Evolutionary conservation across 2,888 invertebrate genomes (phyloP).

Genomic region (Beris chalybata): DNA sequence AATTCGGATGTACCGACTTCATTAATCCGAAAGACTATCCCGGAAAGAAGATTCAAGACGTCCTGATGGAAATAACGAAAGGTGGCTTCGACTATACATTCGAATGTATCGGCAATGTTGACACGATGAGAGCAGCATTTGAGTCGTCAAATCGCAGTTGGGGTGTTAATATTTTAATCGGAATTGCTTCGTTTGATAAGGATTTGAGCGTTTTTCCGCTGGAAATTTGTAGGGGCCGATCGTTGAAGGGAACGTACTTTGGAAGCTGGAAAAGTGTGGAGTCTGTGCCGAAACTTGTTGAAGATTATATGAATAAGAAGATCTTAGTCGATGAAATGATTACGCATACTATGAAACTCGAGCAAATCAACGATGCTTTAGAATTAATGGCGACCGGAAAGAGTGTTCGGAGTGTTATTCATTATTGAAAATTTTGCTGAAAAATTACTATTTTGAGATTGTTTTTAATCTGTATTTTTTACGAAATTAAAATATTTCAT

Average conservation of each 20-base stretch:
- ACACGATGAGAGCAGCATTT: constrained; percentile 74
- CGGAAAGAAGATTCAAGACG: constrained; percentile 78
- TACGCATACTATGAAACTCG: constrained; percentile 77
- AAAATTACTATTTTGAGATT: too few species aligned
- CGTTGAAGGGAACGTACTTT: constrained; percentile 95
- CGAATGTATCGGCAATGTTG: constrained; percentile 95
- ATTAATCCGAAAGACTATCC: constrained; percentile 85
- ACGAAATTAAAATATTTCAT: too few species aligned
- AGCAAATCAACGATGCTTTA: constrained; percentile 90
- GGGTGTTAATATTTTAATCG: constrained; percentile 96
- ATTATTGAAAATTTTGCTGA: constrained; percentile 45
- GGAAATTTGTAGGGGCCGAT: constrained; percentile 95
- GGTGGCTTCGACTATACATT: constrained; percentile 98
- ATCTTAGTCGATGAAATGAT: constrained; percentile 91
- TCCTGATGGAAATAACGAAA: constrained; percentile 85
- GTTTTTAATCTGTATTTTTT: too few species aligned
- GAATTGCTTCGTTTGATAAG: constrained; percentile 95
- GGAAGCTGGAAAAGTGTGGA: constrained; percentile 96
- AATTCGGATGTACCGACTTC: constrained; percentile 93
- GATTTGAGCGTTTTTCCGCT: constrained; percentile 97
- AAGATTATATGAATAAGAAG: constrained; percentile 79
- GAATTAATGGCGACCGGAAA: constrained; percentile 86
- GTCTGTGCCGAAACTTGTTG: constrained; percentile 87
- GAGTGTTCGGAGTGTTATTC: constrained; percentile 63
- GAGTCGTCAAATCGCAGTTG: constrained; percentile 97